Evolutionary conservation across 2,888 invertebrate species (phyloP).

Genomic region (Dynastes grantii): DNA sequence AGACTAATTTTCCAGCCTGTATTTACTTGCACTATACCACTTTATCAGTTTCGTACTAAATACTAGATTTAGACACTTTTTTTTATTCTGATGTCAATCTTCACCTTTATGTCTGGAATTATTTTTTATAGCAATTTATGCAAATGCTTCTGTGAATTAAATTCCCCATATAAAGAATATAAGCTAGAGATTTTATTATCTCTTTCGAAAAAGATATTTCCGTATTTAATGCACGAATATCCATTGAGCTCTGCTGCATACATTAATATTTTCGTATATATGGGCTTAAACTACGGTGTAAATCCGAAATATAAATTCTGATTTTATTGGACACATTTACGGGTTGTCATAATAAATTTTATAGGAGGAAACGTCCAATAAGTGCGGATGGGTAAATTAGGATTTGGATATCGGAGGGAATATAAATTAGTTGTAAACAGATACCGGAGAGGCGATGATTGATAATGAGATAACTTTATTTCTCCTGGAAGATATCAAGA

Average conservation of each 20-base stretch:
- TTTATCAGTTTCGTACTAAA: background rate
- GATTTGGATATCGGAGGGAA: background rate
- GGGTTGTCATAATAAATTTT: constrained; percentile 22
- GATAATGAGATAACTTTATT: constrained; percentile 1
- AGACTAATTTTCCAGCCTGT: no score
- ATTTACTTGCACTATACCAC: no score
- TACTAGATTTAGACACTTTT: no score
- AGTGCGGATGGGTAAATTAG: constrained; percentile 9
- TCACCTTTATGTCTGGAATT: background rate
- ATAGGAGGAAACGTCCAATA: background rate
- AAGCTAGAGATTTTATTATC: constrained; percentile 2
- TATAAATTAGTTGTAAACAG: constrained; percentile 9
- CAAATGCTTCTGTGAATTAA: constrained; percentile 3
- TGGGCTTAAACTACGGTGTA: background rate
- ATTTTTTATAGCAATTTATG: constrained; percentile 3
- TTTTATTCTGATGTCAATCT: background rate
- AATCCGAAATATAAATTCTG: constrained; percentile 25
- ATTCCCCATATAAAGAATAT: background rate
- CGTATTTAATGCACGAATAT: background rate
- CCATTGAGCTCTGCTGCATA: background rate
- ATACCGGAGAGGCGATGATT: background rate
- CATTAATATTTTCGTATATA: constrained; percentile 10
- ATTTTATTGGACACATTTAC: constrained; percentile 32
- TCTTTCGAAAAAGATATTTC: background rate
- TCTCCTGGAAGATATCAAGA: background rate